These are phyloP conservation scores for Melanerpes aurifrons DNA, from an alignment of 2,113 vertebrate species.

Conservation along the genomic window DNA sequence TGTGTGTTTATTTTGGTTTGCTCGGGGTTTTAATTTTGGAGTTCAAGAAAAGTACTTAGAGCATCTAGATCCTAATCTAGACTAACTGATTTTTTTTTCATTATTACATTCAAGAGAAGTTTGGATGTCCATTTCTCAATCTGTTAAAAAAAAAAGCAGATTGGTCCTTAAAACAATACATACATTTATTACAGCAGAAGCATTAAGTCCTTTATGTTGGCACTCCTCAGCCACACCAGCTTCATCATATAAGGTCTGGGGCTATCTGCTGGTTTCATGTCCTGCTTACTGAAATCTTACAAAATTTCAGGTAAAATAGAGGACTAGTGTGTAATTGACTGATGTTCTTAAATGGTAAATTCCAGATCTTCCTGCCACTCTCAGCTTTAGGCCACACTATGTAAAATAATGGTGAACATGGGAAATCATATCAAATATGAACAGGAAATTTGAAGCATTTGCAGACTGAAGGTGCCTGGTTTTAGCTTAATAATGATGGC, in stretches of 20 bases:
- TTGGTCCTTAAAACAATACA: not conserved
- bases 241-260: not conserved
- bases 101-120: not conserved
- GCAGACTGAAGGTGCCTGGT: not conserved
- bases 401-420: not conserved
- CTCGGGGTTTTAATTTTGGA: accelerated
- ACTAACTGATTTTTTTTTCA: too few species aligned
- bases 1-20: not conserved
- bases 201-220: not conserved
- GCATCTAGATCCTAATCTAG: not conserved
- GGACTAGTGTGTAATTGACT: not conserved
- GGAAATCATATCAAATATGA: not conserved
- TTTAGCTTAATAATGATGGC: not conserved
- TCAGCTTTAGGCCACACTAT: not conserved
- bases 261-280: not conserved
- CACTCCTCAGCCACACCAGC: not conserved
- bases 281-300: not conserved
- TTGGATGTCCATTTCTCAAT: not conserved
- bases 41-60: not conserved
- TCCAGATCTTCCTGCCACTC: not conserved
- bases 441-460: not conserved
- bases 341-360: not conserved
- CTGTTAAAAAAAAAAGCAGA: not conserved
- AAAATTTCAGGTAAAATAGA: not conserved
- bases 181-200: not conserved